Evolutionary conservation across 2,888 invertebrate species (phyloP).

Genomic region (Cataglyphis rosenhaueri): DNA sequence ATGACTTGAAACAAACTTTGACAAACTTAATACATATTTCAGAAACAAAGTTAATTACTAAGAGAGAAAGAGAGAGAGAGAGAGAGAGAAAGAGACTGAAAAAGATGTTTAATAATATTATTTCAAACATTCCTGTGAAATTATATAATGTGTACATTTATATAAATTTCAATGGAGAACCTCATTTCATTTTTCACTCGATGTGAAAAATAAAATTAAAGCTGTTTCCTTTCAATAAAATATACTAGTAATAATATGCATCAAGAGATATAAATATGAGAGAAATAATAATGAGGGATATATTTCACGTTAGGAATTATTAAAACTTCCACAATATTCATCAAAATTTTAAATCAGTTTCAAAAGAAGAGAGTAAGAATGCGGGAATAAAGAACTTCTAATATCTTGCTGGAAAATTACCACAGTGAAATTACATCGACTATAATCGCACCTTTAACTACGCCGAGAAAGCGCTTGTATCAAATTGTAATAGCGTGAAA

Average conservation of each 20-base stretch:
- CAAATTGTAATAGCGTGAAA: background rate
- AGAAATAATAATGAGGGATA: background rate
- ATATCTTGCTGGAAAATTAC: background rate
- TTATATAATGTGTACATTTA: no score
- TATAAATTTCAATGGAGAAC: background rate
- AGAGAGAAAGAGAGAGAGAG: no score
- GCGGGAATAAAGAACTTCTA: background rate
- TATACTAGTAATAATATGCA: background rate
- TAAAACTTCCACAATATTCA: background rate
- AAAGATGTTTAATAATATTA: no score
- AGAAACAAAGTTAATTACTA: no score
- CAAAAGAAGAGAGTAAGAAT: background rate
- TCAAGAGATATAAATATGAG: background rate
- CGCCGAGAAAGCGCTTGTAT: background rate
- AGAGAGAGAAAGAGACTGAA: no score
- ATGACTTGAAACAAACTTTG: background rate
- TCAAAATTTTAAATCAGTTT: background rate
- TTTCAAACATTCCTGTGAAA: no score
- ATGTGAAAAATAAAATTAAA: background rate
- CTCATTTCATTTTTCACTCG: background rate
- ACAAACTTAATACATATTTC: no score
- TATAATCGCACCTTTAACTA: background rate
- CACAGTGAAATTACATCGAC: background rate
- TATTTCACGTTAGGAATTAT: background rate
- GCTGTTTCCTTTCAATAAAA: slow-evolving; percentile 13